Percentiles rank a stretch among this genome's conserved stretches.
These are phyloP conservation scores for Coregonus suidteri DNA, from an alignment of 2,797 vertebrate genomes.

Conservation along the genomic window DNA sequence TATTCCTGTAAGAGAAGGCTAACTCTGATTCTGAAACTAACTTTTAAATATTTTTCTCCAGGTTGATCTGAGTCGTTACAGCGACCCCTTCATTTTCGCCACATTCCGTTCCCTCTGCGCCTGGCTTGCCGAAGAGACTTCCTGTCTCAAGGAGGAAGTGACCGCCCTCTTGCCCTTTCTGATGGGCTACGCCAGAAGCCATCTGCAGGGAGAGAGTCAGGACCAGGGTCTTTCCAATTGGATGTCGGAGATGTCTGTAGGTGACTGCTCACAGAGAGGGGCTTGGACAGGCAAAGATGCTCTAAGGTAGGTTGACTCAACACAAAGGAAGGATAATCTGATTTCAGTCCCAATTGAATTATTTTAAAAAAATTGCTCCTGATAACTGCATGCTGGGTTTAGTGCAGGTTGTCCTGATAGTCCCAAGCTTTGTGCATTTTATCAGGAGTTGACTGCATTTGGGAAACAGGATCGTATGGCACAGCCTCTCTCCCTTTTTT, in stretches of 20 bases:
- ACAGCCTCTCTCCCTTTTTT: neutral
- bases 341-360: neutral
- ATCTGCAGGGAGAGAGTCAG: conserved; percentile 71
- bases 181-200: conserved; percentile 80
- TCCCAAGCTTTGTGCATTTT: neutral
- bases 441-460: neutral
- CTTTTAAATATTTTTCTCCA: conserved; percentile 46
- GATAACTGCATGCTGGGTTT: neutral
- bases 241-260: conserved; percentile 75
- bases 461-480: neutral
- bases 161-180: conserved; percentile 88
- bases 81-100: conserved; percentile 90
- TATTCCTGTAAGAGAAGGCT: neutral
- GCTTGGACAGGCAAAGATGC: conserved; percentile 79
- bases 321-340: neutral
- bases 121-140: conserved; percentile 97
- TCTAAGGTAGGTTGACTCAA: conserved; percentile 76
- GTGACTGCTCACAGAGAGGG: conserved; percentile 50
- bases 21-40: neutral
- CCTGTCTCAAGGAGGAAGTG: conserved; percentile 90
- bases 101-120: conserved; percentile 89
- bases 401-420: neutral
- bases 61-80: conserved; percentile 80
- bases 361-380: neutral
- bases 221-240: conserved; percentile 71